Base-by-base conservation (phyloP, 2,888 invertebrate species). In the Prenolepis imparis region DNA sequence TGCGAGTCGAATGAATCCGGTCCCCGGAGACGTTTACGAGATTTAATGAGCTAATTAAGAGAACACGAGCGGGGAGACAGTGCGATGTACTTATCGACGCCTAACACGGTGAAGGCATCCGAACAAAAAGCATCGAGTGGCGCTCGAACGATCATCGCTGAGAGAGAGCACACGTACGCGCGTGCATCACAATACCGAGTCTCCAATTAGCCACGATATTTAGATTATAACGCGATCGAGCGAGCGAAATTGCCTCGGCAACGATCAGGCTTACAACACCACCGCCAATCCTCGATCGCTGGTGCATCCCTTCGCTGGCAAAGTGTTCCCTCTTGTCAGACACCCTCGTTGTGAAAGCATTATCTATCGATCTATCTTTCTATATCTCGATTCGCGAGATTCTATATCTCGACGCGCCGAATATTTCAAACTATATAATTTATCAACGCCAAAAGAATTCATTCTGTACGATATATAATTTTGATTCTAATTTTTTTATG, bases 171-270 rank as follows among this genome's bases (percentile, higher is more conserved):
- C 64, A 59, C 83, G 83, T 86, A 81, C 55, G 67, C 72, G 73
- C 48, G 67, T 83, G 87, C 86, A 81, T 88, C 84, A 93, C 93
- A 94, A 93, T 93, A 91, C 90, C 90, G 86, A 88, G 90, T 88
- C 91, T 93, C 93, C 94, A 94, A 94, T 94, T 94, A 94, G 94
- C 93, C 91, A 91, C 92, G 93, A 93, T 93, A 94, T 94, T 94
- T 94, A 93, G 93, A 93, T 94, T 93, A 93, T 92, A 85, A 85
- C 86, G 87, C 87, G 85, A 89, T 89, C 89, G 87, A 86, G 81
- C 88, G 87, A 86, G 78, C 89, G 84, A 84, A 90, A 92, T 90
- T 88, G n/a, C 91, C 87, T 90, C 84, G 88, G 86, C 89, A 82
- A 84, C 90, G 91, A 93, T 93, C 88, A 83, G 84, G 89, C 82